Evolutionary conservation across 2,113 vertebrate species (phyloP).

Genomic region (Erythrocercus mccallii): DNA sequence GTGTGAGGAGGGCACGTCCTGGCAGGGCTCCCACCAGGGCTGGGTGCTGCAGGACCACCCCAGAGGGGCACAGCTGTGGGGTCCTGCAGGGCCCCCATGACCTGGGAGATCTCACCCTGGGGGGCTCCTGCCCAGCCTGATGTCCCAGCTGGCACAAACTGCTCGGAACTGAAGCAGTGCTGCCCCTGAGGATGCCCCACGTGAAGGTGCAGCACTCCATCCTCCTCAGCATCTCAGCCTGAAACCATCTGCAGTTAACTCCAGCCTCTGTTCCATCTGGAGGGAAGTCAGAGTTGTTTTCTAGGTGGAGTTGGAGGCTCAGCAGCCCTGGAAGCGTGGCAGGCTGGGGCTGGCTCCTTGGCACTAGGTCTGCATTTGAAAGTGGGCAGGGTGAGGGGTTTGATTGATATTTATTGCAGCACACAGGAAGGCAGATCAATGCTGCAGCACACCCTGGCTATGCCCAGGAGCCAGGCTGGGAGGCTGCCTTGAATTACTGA

Average conservation of each 20-base stretch:
- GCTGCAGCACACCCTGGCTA: neutral
- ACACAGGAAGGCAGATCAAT: neutral
- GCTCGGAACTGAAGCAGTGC: neutral
- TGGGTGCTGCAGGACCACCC: neutral
- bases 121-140: neutral
- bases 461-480: neutral
- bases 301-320: neutral
- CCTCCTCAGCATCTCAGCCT: neutral
- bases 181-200: neutral
- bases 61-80: neutral
- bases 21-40: neutral
- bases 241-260: neutral
- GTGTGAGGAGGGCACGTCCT: neutral
- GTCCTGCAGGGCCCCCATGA: neutral
- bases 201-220: neutral
- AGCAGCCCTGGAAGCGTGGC: neutral
- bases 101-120: neutral
- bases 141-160: neutral
- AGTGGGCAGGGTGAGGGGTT: neutral
- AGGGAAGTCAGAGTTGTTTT: neutral
- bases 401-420: neutral
- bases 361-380: neutral
- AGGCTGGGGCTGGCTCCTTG: neutral
- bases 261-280: neutral
- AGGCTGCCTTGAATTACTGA: conserved; percentile 32